A percentile compares a stretch with the other conserved stretches of the same genome.
phyloP scores from a whole-genome alignment of 2,888 invertebrate genomes.

The Sthenelais limicola region DNA sequence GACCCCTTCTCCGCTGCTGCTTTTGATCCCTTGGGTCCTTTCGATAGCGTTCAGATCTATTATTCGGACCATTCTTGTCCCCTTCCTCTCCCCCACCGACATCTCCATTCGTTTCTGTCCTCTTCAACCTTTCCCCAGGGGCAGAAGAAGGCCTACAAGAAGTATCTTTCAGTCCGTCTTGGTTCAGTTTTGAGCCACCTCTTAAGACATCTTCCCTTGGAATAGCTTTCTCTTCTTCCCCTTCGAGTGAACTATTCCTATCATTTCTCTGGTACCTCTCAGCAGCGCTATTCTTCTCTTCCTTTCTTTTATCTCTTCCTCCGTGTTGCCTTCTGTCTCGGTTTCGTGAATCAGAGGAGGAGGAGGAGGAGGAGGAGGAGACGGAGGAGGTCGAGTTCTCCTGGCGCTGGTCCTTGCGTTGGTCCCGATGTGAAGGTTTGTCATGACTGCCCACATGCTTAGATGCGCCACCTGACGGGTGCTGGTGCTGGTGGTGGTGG shows the following conservation, averaged over 20 bases:
- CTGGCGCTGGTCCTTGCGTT: background rate
- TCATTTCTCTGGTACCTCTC: background rate
- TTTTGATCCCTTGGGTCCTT: background rate
- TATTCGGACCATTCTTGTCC: background rate
- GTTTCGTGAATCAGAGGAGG: no score
- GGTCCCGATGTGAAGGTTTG: background rate
- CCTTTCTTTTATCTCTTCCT: background rate
- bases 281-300: background rate
- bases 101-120: background rate
- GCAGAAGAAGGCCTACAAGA: no score
- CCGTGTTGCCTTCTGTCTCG: conserved; percentile 6
- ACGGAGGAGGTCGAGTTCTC: no score
- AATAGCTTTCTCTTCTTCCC: background rate
- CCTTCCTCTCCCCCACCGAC: background rate
- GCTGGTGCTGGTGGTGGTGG: conserved; percentile 11
- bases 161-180: no score
- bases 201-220: background rate
- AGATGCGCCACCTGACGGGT: background rate
- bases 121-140: background rate
- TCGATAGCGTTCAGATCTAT: background rate
- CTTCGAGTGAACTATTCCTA: background rate
- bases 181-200: no score
- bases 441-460: background rate
- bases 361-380: no score
- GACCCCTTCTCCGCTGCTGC: background rate